phyloP scores from a whole-genome alignment of 1,140 invertebrate genomes.

The Charaxes varanes region DNA sequence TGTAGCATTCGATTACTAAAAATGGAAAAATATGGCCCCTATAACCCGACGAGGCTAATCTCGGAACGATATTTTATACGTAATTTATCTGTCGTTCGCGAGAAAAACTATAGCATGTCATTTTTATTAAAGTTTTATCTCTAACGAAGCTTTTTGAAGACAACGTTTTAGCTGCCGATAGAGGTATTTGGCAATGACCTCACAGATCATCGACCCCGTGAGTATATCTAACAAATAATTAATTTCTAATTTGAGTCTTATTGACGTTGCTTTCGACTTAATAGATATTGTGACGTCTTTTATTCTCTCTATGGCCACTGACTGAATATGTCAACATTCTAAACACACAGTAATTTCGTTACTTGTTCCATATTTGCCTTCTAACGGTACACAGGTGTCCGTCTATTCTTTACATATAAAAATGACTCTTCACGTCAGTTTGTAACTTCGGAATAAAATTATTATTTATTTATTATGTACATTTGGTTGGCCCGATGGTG shows the following conservation, averaged over 20 bases:
- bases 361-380: not conserved
- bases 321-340: not conserved
- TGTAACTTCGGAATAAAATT: too few species aligned
- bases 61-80: slow-evolving; percentile 7
- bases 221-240: slow-evolving; percentile 6
- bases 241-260: slow-evolving; percentile 23
- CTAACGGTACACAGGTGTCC: slow-evolving; percentile 8
- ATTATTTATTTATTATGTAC: too few species aligned
- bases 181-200: slow-evolving; percentile 68
- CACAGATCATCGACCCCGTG: slow-evolving; percentile 42
- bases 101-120: slow-evolving; percentile 8
- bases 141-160: slow-evolving; percentile 28
- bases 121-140: slow-evolving; percentile 15
- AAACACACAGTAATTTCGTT: not conserved
- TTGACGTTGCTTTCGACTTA: slow-evolving; percentile 3
- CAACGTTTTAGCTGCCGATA: slow-evolving; percentile 45
- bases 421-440: too few species aligned
- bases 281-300: slow-evolving; percentile 3
- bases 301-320: not conserved
- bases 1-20: slow-evolving; percentile 34
- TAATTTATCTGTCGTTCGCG: slow-evolving; percentile 15
- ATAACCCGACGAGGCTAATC: slow-evolving; percentile 15
- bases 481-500: too few species aligned
- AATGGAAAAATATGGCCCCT: slow-evolving; percentile 20
- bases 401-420: too few species aligned